Base-by-base conservation (phyloP, 2,888 invertebrate genomes). In the Hedya salicella region DNA sequence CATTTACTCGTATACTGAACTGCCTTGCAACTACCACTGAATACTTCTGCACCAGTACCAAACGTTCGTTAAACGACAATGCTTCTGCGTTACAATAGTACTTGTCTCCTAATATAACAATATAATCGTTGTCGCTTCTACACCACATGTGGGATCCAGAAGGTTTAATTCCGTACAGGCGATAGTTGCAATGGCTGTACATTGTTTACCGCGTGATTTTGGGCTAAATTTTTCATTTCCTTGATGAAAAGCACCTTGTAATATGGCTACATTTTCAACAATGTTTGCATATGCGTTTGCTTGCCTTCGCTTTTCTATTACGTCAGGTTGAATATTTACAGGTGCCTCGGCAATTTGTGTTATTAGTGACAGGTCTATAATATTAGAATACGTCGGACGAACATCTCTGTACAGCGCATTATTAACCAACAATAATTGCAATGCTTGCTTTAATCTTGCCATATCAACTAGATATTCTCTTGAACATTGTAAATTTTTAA, bases 1-100 rank as follows among this genome's bases (percentile, higher is more conserved):
- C 75, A 25, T 77, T 74, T 36, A 78, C 69, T 21, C 76, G 65
- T 1, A 76, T 8, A 60, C 70, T 75, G 46, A 79, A 79, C 14
- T 80, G 76, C 64, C 76, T 42, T 32, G 69, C 50, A 8, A 74
- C 57, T 0, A 68, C 61, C 8, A 73, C 71, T 2, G 72, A 62
- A 66, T 69, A 40, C 53, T 25, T 67, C 64, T 72, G 54, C 16
- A 71, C 63, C 14, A 73, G 42, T 16, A 61, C 32, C 6, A 66
- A 36, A n/a, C 64, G 44, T n/a, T 69, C 70, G 0, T 49, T 25
- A 32, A 72, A 71, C 50, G 69, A 2, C 19, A 74, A 53, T 52
- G 25, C 14, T 25, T 71, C 68, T 3, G 57, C 40, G n/a, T 60
- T 48, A 69, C 50, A 16, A 39, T 53, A 53, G 4, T 13, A 14